Base-by-base conservation (phyloP, 2,888 invertebrate genomes). In the Drosophila birchii region DNA sequence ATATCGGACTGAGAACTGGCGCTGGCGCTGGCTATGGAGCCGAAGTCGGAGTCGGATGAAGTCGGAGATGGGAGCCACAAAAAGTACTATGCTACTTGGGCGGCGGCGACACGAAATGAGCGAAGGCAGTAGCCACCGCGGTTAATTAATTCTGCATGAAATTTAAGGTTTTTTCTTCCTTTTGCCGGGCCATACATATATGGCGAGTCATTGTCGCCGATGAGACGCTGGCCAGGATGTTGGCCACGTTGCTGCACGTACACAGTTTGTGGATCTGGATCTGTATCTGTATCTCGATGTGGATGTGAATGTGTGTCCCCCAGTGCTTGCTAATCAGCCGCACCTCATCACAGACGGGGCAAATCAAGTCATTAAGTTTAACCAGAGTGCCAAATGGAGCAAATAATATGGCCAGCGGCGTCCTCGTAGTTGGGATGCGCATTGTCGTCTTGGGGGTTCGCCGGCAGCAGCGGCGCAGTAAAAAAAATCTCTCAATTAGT, bases 401-500 rank as follows among this genome's bases (percentile, higher is more conserved):
- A 84, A 86, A 80, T 87, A 80, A 84, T 77, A 74, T 75, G 57
- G 77, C 81, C 81, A 76, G 79, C 76, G 36, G 51, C 51, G 36
- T 76, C 16, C 45, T 53, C 34, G 66, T 44, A 78, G 76, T 76
- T 76, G 72, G 74, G 72, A 78, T 75, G 73, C 68, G 81, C 11
- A 6, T 9, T 18, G 18, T 32, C 86, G 86, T 80, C 79, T 75
- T 86, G 88, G 88, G 86, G 84, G 86, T 86, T 86, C 82, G 80
- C 29, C 8, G 8, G 29, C 29, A 29, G 29, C 29, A 29, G 47
- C 41, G 76, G 78, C 80, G 89, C 79, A 80, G 11, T 11, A 34
- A 83, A 88, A 91, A 91, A 91, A 91, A 91, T 91, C 91, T 92
- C 92, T 92, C 92, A 92, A 92, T 92, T 92, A 92, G 92, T 92